Evolutionary conservation across 2,797 vertebrate genomes (phyloP).

Genomic region (Smutsia gigantea): DNA sequence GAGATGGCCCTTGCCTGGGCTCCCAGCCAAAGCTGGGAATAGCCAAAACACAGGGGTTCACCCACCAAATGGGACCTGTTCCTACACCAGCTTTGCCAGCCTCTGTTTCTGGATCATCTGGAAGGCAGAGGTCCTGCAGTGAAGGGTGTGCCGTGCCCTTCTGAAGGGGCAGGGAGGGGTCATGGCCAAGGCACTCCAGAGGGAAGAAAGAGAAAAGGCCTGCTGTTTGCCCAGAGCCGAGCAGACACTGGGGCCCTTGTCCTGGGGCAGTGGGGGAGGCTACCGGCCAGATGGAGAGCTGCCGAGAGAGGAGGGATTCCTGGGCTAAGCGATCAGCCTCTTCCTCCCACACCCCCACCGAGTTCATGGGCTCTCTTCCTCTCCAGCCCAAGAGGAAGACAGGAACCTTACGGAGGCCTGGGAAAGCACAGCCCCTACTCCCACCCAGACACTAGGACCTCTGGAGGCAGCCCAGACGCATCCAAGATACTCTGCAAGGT

Average conservation of each 20-base stretch:
- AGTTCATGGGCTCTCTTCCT: background rate
- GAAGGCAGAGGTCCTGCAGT: background rate
- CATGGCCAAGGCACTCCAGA: conserved; percentile 7
- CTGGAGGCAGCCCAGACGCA: background rate
- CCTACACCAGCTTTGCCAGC: background rate
- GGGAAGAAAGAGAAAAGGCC: conserved; percentile 67
- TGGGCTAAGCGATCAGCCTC: background rate
- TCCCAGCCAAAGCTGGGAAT: background rate
- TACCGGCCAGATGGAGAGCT: conserved; percentile 67
- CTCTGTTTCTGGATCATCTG: conserved; percentile 3
- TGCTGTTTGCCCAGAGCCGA: conserved; percentile 79
- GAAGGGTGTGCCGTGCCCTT: background rate
- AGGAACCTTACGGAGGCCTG: background rate
- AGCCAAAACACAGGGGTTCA: background rate
- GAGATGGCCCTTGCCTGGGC: background rate
- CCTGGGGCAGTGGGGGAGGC: conserved; percentile 60
- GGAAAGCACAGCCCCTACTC: background rate
- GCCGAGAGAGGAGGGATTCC: background rate
- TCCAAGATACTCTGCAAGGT: background rate
- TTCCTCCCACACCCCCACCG: conserved; percentile 40
- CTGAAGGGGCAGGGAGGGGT: conserved; percentile 39
- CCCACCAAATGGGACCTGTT: background rate
- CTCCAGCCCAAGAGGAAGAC: background rate
- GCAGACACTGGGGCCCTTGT: conserved; percentile 86
- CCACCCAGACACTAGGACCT: background rate